Evolutionary conservation across 2,113 vertebrate species (phyloP).

Genomic region (Aythya baeri): DNA sequence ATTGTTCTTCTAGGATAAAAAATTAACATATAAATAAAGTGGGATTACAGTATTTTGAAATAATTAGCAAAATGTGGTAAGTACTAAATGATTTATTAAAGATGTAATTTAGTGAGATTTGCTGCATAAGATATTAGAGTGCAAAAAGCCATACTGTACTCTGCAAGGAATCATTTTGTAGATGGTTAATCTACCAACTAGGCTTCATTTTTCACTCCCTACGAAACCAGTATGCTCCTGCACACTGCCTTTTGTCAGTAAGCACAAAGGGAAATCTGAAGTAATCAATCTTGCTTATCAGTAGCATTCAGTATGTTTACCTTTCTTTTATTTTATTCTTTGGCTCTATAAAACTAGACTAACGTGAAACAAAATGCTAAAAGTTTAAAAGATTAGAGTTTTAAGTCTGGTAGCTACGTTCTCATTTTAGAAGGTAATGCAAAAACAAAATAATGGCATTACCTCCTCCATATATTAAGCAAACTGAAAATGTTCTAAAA

Average conservation of each 20-base stretch:
- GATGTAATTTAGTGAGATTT: slow-evolving; percentile 57
- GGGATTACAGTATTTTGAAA: slow-evolving; percentile 70
- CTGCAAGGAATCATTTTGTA: slow-evolving; percentile 54
- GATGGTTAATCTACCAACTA: slow-evolving; percentile 57
- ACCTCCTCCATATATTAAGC: neutral
- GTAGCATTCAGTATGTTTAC: slow-evolving; percentile 71
- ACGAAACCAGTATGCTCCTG: slow-evolving; percentile 48
- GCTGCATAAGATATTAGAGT: slow-evolving; percentile 55
- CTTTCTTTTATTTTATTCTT: slow-evolving; percentile 64
- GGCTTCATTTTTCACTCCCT: slow-evolving; percentile 73
- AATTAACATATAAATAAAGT: slow-evolving; percentile 60
- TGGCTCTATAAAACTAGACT: slow-evolving; percentile 61
- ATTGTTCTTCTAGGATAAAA: slow-evolving; percentile 65
- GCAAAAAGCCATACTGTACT: slow-evolving; percentile 31
- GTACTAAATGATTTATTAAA: slow-evolving; percentile 68
- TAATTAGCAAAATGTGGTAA: slow-evolving; percentile 68
- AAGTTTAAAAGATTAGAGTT: slow-evolving; percentile 5
- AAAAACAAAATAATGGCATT: neutral
- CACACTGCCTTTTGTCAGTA: slow-evolving; percentile 75
- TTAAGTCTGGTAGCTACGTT: slow-evolving; percentile 6
- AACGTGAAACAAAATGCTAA: slow-evolving; percentile 49
- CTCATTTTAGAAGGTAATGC: neutral
- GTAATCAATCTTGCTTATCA: slow-evolving; percentile 81
- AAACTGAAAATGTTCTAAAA: neutral
- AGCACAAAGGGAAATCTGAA: slow-evolving; percentile 79